Evolutionary conservation across 2,113 vertebrate species (phyloP), one percentile per base, ranked within the genome.

Genomic region (Zosterops pallidus): DNA sequence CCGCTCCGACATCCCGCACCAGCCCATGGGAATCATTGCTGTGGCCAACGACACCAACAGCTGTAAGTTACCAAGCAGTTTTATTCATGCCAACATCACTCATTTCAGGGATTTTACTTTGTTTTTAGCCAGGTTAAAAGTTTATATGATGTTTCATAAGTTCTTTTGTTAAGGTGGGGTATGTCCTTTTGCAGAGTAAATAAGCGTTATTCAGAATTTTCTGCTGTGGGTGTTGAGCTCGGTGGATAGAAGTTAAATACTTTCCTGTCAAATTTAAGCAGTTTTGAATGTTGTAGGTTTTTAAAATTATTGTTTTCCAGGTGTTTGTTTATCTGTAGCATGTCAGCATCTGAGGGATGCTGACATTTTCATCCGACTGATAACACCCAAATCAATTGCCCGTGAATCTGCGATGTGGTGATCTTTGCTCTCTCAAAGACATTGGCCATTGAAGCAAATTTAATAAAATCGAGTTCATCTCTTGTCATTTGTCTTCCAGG

Each of bases 11-110:
- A 99, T 99, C 77, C 99, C 99, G 1, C 99, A 99, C 96, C 99
- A 99, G 76, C 99, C 99, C 15, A 99, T 99, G 99, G 99, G 99
- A 56, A 99, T 99, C 63, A 98, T 99, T 53, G 99, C 99, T 60
- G 99, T 99, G 37, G 98, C 99, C 86, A 99, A 98, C 71, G 99
- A 99, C 92, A 99, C 99, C 70, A 99, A 99, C 96, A 99, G 98
- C 83, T 99, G 99, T 99, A 98, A 99, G 99, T 99, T 67, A 5
- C 52, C 25, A 28, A 91, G 41, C 44, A 78, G 3, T 33, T 68
- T 79, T 50, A 8, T 49, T 65, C 39, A 47, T 67, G 78, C 19
- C 53, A 57, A 0, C 46, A 35, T 29, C 6, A 3, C 14, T 78
- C 1, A 2, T 90, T 70, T 82, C 22, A 60, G 24, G 23, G 52